These are phyloP conservation scores for Ptilorrhoa leucosticta DNA, from an alignment of 2,113 vertebrate genomes.

Conservation along the genomic window DNA sequence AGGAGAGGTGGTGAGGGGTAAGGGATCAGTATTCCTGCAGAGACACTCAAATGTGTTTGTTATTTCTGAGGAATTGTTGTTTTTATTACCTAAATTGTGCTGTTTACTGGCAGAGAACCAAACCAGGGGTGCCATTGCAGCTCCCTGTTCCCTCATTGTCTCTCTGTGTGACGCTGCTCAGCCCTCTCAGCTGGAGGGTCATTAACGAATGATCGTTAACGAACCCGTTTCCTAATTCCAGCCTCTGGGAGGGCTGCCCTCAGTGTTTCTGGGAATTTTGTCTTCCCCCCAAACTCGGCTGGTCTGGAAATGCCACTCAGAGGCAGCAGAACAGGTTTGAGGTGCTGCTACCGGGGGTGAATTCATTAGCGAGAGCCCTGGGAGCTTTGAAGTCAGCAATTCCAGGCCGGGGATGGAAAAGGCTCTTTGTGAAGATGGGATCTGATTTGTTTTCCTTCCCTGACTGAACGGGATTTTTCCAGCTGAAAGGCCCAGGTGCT, in stretches of 20 bases:
- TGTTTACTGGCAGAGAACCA: neutral
- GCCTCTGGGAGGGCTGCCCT: neutral
- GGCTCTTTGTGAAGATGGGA: neutral
- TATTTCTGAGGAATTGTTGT: neutral
- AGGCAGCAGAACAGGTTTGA: constrained; percentile 28
- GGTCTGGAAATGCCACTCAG: neutral
- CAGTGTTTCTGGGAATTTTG: neutral
- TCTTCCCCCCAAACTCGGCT: neutral
- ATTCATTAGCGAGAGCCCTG: neutral
- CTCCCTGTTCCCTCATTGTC: neutral
- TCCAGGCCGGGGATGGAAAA: neutral
- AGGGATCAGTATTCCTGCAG: neutral
- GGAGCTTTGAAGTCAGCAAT: constrained; percentile 10
- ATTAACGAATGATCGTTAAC: neutral
- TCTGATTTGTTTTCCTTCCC: neutral
- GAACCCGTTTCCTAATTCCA: neutral
- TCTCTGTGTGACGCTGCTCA: neutral
- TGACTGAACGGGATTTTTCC: neutral
- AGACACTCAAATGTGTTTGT: neutral
- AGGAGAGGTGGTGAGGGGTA: neutral
- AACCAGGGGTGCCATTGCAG: neutral
- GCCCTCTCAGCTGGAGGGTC: neutral
- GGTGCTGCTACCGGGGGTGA: neutral
- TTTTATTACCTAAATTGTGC: neutral
- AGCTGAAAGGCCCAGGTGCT: neutral